Evolutionary conservation across 1,140 invertebrate species (phyloP).

Genomic region (Leptinotarsa undecemlineata): DNA sequence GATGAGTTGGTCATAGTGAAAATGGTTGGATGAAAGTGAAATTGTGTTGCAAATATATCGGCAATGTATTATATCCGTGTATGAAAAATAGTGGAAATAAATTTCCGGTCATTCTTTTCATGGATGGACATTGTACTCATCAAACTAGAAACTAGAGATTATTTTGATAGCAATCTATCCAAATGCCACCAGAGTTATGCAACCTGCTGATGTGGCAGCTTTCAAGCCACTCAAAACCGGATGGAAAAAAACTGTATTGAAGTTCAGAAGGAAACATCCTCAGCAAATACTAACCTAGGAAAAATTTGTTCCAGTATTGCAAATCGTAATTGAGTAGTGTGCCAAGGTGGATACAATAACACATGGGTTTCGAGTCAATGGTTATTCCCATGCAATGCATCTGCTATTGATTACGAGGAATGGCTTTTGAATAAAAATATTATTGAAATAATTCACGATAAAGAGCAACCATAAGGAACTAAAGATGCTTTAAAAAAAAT

Average conservation of each 20-base stretch:
- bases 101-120: conserved; percentile 33
- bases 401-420: not conserved
- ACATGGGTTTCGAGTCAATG: no score
- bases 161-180: not conserved
- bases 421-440: not conserved
- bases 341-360: no score
- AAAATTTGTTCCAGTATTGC: no score
- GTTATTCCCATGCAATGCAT: no score
- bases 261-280: no score
- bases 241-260: not conserved
- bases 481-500: not conserved
- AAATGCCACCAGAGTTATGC: not conserved
- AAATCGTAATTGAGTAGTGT: no score
- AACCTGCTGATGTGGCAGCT: conserved; percentile 4
- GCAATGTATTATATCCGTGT: conserved; percentile 42
- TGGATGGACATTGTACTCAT: conserved; percentile 49
- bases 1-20: conserved; percentile 49
- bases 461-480: not conserved
- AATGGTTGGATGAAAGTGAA: conserved; percentile 53
- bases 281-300: no score
- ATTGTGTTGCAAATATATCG: conserved; percentile 52
- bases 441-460: not conserved
- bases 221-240: not conserved
- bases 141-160: not conserved
- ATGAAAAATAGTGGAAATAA: conserved; percentile 36